A percentile compares a stretch with the other conserved stretches of the same genome.
phyloP scores from a whole-genome alignment of 2,797 vertebrate species.

The Acomys russatus region DNA sequence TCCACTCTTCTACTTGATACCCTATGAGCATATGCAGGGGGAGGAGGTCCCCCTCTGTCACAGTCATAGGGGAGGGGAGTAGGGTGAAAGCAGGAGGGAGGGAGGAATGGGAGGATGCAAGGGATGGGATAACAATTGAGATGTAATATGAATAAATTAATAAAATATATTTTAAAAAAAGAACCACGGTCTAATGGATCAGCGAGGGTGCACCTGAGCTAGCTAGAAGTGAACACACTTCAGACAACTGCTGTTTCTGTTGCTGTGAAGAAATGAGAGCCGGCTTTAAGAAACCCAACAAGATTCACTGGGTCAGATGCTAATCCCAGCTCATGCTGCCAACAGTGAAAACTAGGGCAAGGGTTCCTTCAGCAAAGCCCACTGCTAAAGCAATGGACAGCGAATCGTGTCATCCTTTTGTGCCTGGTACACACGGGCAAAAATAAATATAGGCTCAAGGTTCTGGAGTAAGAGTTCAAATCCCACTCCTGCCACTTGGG shows the following conservation, averaged over 20 bases:
- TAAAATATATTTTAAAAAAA: no score
- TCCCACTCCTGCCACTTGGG: not conserved
- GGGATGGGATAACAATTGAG: no score
- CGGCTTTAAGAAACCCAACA: not conserved
- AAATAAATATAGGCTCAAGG: not conserved
- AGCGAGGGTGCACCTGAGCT: not conserved
- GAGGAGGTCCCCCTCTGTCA: no score
- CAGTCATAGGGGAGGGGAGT: no score
- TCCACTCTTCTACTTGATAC: no score
- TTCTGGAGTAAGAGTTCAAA: not conserved
- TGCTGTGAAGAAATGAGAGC: not conserved
- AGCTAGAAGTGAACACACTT: not conserved
- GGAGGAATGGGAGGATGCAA: no score
- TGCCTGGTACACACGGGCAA: not conserved
- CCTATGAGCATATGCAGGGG: no score
- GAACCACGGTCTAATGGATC: not conserved
- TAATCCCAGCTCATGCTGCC: not conserved
- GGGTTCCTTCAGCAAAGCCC: not conserved
- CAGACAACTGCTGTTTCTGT: not conserved
- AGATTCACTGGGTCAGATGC: not conserved
- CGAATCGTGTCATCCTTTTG: not conserved
- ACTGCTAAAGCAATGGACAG: not conserved
- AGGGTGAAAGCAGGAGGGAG: no score
- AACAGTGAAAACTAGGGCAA: slow-evolving; percentile 6
- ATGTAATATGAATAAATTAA: no score